Conservation (phyloP, 2,113 vertebrate species). For the Pteruthius melanotis region DNA sequence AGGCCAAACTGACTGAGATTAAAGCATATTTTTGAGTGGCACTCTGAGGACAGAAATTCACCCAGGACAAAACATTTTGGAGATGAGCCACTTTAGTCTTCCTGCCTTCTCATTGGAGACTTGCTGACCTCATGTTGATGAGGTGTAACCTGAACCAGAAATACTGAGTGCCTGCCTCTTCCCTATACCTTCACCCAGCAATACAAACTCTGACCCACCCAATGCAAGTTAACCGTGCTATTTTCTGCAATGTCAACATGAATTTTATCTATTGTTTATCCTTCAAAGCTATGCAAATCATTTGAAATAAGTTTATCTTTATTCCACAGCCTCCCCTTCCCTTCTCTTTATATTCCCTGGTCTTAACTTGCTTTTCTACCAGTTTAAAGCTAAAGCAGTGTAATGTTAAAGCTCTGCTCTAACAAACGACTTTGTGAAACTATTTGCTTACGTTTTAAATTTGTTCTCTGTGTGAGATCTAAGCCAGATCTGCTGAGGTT, state of each 20-base stretch:
- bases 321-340: not conserved
- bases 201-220: not conserved
- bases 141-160: not conserved
- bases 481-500: conserved; percentile 19
- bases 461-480: not conserved
- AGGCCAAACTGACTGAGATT: not conserved
- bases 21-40: not conserved
- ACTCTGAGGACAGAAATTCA: not conserved
- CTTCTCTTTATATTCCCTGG: not conserved
- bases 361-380: not conserved
- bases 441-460: conserved; percentile 2
- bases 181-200: not conserved
- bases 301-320: not conserved
- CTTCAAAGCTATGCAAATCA: not conserved
- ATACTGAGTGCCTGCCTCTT: not conserved
- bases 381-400: not conserved
- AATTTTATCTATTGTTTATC: not conserved
- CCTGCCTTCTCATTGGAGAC: accelerated
- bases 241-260: not conserved
- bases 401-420: not conserved
- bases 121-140: not conserved
- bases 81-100: not conserved
- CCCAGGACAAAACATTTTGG: not conserved
- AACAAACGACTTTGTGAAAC: not conserved
- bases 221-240: not conserved